phyloP scores from a whole-genome alignment of 2,113 vertebrate species.

The Bos taurus region ARS-UCD2.0 NC_037351.1:11877001-11877500 shows the following conservation, averaged over 20 bases:
- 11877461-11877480: background rate
- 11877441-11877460: background rate
- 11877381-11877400: background rate
- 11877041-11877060: background rate
- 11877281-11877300: background rate
- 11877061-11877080: background rate
- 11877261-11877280: background rate
- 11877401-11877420: background rate
- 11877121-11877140: background rate
- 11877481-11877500: accelerated
- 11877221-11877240: background rate
- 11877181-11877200: background rate
- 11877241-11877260: background rate
- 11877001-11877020: background rate
- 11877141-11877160: background rate
- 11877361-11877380: background rate
- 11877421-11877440: background rate
- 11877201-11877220: background rate
- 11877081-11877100: background rate
- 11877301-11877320: background rate
- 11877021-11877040: background rate
- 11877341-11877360: background rate
- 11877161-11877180: background rate
- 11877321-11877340: background rate
- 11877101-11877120: background rate